Percentiles rank a stretch among this genome's conserved stretches.
phyloP scores from a whole-genome alignment of 2,888 invertebrate genomes.

The Linnaemya vulpina region DNA sequence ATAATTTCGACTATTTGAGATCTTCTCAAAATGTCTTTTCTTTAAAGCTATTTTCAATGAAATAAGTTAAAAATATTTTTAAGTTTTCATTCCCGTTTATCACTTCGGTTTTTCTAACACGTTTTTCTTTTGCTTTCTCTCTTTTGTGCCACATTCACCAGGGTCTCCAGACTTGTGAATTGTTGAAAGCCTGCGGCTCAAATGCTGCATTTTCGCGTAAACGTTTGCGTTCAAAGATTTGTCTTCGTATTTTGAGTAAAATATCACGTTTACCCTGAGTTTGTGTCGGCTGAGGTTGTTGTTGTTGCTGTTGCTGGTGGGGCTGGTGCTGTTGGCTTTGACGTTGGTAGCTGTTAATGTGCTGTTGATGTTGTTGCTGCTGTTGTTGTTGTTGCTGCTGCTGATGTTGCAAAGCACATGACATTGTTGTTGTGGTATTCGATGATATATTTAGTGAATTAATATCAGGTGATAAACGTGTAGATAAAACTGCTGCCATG shows the following conservation, averaged over 20 bases:
- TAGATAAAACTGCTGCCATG: slow-evolving; percentile 44
- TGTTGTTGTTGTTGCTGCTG: slow-evolving; percentile 41
- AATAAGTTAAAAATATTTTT: background rate
- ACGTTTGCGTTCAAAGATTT: slow-evolving; percentile 81
- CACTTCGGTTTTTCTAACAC: background rate
- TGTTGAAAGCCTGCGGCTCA: slow-evolving; percentile 73
- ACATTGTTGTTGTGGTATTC: slow-evolving; percentile 21
- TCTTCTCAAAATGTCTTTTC: slow-evolving; percentile 63
- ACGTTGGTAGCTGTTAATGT: slow-evolving; percentile 4
- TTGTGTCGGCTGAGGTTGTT: slow-evolving; percentile 56
- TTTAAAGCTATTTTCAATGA: slow-evolving; percentile 64
- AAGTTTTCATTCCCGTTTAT: slow-evolving; percentile 22
- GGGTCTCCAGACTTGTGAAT: slow-evolving; percentile 79
- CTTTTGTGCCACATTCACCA: slow-evolving; percentile 74
- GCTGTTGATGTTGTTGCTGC: slow-evolving; percentile 54
- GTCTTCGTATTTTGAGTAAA: slow-evolving; percentile 80
- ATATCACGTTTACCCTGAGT: slow-evolving; percentile 77
- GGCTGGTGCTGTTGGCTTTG: slow-evolving; percentile 48
- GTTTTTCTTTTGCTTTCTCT: background rate
- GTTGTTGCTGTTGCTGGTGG: slow-evolving; percentile 34
- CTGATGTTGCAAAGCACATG: slow-evolving; percentile 65
- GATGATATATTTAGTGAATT: slow-evolving; percentile 67
- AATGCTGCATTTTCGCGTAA: slow-evolving; percentile 77
- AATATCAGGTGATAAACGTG: slow-evolving; percentile 67
- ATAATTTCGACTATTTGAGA: slow-evolving; percentile 63